Base-by-base conservation (phyloP, 2,113 vertebrate species). In the Beaufortia kweichowensis region DNA sequence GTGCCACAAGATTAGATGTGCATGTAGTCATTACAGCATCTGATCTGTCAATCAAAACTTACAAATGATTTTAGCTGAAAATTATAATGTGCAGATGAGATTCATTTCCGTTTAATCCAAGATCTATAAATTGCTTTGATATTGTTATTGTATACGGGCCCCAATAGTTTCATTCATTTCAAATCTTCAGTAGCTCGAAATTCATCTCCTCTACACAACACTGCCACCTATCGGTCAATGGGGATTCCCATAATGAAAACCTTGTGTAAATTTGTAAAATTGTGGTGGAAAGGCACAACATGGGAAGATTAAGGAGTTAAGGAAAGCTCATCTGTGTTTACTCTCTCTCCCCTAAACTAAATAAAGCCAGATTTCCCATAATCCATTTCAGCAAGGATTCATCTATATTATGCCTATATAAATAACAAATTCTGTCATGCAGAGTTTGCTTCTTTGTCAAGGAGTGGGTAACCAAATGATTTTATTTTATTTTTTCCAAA, bases 151-250 rank as follows among this genome's bases (percentile, higher is more conserved):
- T 41, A 57, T 24, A 15, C 41, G 11, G 23, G 14, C 23, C 4
- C 48, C 3, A 31, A 5, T 26, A 41, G 33, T 57, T 57, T 57
- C 9, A 39, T 35, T 41, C 65, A 71, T 71, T 57, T 39, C 14
- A 57, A 55, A 35, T 2, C 17, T 2, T 70, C 15, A 9, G 0
- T 2, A 5, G 28, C 8, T 23, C 53, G 3, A 59, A 39, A 71
- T 55, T 15, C 31, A 60, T 46, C 24, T 72, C 12, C 39, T 61
- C 53, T 65, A 24, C 43, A 73, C 62, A 48, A 73, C 74, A 77
- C 76, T 82, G 77, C 81, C 84, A 84, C 73, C 85, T 84, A 74
- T 50, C 82, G 88, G 80, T 56, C 33, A 76, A 64, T 61, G 68
- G 41, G 50, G n/a, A 43, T 46, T 46, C 24, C 23, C 23, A 28